Evolutionary conservation across 1,140 invertebrate species (phyloP).

Genomic region (Spodoptera litura): DNA sequence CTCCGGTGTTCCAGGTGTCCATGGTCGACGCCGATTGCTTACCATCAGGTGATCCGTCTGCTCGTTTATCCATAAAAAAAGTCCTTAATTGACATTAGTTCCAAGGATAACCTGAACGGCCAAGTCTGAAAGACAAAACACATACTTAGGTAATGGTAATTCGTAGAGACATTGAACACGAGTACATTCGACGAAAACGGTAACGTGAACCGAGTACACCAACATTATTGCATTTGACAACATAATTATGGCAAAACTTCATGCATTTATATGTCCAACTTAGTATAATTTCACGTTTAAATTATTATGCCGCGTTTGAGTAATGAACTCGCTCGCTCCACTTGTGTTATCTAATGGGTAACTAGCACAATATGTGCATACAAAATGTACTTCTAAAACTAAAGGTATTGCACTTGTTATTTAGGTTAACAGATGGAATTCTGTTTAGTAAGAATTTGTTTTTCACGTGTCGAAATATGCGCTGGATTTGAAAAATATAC

Average conservation of each 20-base stretch:
- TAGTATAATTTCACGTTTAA: slow-evolving; percentile 17
- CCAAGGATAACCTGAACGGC: too few species aligned
- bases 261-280: not conserved
- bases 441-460: too few species aligned
- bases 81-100: too few species aligned
- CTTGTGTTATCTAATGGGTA: slow-evolving; percentile 27
- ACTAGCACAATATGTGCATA: slow-evolving; percentile 14
- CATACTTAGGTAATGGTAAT: too few species aligned
- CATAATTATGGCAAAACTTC: slow-evolving; percentile 12
- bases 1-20: too few species aligned
- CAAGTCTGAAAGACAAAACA: too few species aligned
- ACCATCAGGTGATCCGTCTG: too few species aligned
- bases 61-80: too few species aligned
- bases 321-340: slow-evolving; percentile 23
- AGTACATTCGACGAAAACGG: not conserved
- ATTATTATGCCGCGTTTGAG: slow-evolving; percentile 23
- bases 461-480: too few species aligned
- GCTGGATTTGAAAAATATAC: too few species aligned
- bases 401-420: not conserved
- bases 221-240: slow-evolving; percentile 11
- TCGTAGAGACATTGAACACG: not conserved
- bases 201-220: not conserved
- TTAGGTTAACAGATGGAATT: not conserved
- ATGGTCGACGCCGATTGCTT: too few species aligned
- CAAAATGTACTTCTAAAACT: not conserved